These are phyloP conservation scores for Chelon labrosus DNA, from an alignment of 2,797 vertebrate genomes.

Conservation along the genomic window DNA sequence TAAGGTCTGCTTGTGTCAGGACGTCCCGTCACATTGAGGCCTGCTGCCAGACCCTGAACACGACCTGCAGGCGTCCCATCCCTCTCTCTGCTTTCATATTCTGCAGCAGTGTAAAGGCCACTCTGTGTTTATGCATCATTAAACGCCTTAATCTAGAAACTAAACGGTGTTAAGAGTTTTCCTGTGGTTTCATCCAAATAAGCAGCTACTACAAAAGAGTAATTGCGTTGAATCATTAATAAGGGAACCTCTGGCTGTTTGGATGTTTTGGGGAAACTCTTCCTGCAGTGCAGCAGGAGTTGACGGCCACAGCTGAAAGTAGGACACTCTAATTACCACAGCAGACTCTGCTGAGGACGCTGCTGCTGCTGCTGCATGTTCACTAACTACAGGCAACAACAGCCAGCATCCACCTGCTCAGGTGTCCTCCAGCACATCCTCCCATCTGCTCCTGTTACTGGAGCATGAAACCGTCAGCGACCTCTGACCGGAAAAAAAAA, in stretches of 20 bases:
- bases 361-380: background rate
- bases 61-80: too few species aligned
- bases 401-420: slow-evolving; percentile 12
- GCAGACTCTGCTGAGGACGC: background rate
- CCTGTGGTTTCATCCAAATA: slow-evolving; percentile 31
- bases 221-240: slow-evolving; percentile 32
- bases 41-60: too few species aligned
- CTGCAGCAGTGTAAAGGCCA: background rate
- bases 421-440: background rate
- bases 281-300: slow-evolving; percentile 28
- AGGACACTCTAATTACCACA: slow-evolving; percentile 44
- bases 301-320: slow-evolving; percentile 26
- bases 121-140: background rate
- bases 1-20: too few species aligned
- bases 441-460: background rate
- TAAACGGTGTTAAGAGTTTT: slow-evolving; percentile 46
- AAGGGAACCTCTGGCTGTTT: slow-evolving; percentile 56
- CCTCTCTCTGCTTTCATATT: background rate
- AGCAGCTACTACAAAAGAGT: slow-evolving; percentile 32
- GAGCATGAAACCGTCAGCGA: background rate
- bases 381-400: background rate
- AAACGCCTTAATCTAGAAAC: slow-evolving; percentile 11
- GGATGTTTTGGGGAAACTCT: slow-evolving; percentile 12
- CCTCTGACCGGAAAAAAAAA: slow-evolving; percentile 10
- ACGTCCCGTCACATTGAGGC: too few species aligned